Evolutionary conservation across 2,797 vertebrate genomes (phyloP).

Genomic region (Microchirus variegatus): DNA sequence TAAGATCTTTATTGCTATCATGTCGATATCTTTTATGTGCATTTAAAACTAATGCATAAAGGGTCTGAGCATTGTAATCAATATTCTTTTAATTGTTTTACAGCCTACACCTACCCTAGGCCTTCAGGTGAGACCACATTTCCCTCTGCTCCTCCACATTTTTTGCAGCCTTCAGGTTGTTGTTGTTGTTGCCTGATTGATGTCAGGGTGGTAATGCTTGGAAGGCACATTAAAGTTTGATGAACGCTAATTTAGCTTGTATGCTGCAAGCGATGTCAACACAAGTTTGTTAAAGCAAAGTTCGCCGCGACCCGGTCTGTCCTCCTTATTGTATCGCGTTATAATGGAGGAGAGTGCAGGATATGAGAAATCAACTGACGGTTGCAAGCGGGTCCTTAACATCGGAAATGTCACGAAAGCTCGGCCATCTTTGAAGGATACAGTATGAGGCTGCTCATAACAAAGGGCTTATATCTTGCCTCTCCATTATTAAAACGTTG

Average conservation of each 20-base stretch:
- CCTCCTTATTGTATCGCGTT: constrained; percentile 36
- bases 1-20: constrained; percentile 74
- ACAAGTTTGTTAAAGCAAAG: constrained; percentile 42
- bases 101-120: constrained; percentile 92
- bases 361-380: constrained; percentile 10
- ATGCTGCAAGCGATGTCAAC: constrained; percentile 39
- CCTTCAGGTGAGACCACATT: constrained; percentile 85
- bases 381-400: constrained; percentile 19
- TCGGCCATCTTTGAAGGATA: constrained; percentile 6
- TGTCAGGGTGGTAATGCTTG: constrained; percentile 31
- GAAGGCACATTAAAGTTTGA: constrained; percentile 28
- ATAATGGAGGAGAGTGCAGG: constrained; percentile 9
- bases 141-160: constrained; percentile 9
- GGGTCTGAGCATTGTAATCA: constrained; percentile 20
- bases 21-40: not conserved
- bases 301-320: constrained; percentile 18
- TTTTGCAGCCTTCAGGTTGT: constrained; percentile 18
- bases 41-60: not conserved
- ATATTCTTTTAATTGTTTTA: constrained; percentile 65
- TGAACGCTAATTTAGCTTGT: constrained; percentile 43
- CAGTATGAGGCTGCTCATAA: too few species aligned
- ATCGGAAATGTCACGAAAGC: constrained; percentile 40
- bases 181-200: constrained; percentile 35
- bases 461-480: constrained; percentile 9
- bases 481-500: constrained; percentile 5